Percentiles rank a stretch among this genome's conserved stretches.
These are phyloP conservation scores for Dynastes tityus DNA, from an alignment of 2,888 invertebrate species.

Conservation along the genomic window DNA sequence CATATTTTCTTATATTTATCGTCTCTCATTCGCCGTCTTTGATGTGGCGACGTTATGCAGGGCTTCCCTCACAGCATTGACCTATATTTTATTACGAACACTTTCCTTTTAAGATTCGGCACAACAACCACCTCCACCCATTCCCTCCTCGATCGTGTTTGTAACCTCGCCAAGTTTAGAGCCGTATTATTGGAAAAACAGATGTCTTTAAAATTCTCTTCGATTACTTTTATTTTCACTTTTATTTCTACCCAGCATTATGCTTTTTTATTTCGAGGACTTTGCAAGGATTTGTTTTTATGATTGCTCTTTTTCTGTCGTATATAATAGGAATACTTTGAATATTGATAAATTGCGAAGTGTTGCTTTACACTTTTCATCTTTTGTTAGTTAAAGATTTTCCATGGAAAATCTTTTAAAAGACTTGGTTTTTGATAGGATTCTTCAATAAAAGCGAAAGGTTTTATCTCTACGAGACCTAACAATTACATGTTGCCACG, in stretches of 20 bases:
- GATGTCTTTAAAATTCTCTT: not conserved
- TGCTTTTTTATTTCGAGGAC: not conserved
- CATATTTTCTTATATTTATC: slow-evolving; percentile 28
- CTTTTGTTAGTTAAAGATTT: no score
- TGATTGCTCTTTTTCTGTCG: not conserved
- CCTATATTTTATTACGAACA: slow-evolving; percentile 63
- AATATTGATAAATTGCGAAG: no score
- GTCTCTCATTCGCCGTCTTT: slow-evolving; percentile 57
- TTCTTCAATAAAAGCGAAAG: no score
- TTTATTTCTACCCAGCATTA: not conserved
- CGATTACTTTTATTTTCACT: slow-evolving; percentile 1
- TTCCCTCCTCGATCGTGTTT: not conserved
- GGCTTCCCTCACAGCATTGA: slow-evolving; percentile 62
- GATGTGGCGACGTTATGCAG: slow-evolving; percentile 59
- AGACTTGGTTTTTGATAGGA: no score
- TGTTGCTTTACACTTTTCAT: no score
- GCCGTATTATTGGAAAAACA: not conserved
- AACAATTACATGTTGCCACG: no score
- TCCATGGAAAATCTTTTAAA: no score
- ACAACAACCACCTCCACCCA: not conserved
- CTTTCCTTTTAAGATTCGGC: slow-evolving; percentile 48
- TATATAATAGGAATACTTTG: no score
- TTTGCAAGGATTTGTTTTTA: slow-evolving; percentile 1
- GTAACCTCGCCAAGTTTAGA: slow-evolving; percentile 16
- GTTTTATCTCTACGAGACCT: no score